phyloP scores from a whole-genome alignment of 2,797 vertebrate genomes.

The Botia kubotai region DNA sequence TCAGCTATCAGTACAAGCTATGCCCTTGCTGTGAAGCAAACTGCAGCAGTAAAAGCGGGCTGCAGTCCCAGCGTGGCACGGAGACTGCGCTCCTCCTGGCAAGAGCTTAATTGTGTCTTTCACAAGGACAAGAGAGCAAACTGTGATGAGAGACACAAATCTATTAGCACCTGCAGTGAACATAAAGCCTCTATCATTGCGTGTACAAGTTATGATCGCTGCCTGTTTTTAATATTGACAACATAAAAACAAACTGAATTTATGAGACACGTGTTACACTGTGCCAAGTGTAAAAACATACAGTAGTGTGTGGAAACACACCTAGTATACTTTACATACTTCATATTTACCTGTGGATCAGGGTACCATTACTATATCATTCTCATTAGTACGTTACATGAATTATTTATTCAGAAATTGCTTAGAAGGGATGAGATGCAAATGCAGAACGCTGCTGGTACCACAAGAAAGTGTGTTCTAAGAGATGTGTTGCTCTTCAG shows the following conservation, averaged over 20 bases:
- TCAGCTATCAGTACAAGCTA: conserved; percentile 48
- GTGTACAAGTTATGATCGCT: background rate
- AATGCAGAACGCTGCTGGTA: conserved; percentile 16
- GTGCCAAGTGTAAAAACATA: no score
- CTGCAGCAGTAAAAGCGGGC: conserved; percentile 59
- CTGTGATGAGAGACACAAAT: conserved; percentile 37
- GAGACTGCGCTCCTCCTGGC: conserved; percentile 56
- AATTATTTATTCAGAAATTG: conserved; percentile 35
- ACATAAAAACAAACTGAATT: background rate
- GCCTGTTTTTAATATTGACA: background rate
- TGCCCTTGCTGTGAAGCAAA: conserved; percentile 61
- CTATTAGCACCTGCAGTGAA: conserved; percentile 33
- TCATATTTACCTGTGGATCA: background rate
- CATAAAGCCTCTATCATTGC: conserved; percentile 19
- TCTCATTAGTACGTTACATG: conserved; percentile 6
- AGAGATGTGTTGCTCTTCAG: conserved; percentile 33
- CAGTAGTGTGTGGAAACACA: background rate
- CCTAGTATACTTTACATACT: background rate
- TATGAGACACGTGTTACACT: no score
- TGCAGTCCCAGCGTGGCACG: conserved; percentile 44
- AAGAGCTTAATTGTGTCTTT: conserved; percentile 58
- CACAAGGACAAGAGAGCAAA: conserved; percentile 56
- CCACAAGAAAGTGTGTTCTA: conserved; percentile 23
- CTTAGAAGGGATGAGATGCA: conserved; percentile 1
- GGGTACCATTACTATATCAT: background rate